Percentiles rank a stretch among this genome's conserved stretches.
Conservation (phyloP, 35 echinoderm and acorn worm genomes). For the Eucidaris tribuloides region DNA sequence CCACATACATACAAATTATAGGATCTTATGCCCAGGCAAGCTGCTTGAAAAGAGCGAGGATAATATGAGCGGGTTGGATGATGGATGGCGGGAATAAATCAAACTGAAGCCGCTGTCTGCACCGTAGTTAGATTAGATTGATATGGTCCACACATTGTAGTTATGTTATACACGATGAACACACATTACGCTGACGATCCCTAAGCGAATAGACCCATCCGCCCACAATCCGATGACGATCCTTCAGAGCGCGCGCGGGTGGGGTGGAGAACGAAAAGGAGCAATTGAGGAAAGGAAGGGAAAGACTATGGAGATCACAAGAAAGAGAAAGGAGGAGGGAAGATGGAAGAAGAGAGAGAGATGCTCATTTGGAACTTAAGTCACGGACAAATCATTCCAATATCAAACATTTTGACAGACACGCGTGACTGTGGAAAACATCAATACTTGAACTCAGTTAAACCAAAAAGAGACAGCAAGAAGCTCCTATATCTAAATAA, state of each 20-base stretch:
- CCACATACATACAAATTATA: no score
- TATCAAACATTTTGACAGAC: conserved; percentile 22
- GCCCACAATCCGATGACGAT: not conserved
- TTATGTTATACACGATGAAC: conserved; percentile 1
- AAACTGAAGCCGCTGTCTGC: not conserved
- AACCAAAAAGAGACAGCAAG: no score
- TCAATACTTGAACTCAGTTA: no score
- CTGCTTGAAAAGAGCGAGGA: no score
- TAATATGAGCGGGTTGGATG: no score
- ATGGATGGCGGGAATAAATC: conserved; percentile 25
- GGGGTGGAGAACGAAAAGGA: no score
- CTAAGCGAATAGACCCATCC: not conserved
- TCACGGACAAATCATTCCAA: conserved; percentile 11
- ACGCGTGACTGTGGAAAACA: no score
- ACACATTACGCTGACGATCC: not conserved
- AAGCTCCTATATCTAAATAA: no score
- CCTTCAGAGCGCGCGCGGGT: no score
- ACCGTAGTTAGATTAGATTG: conserved; percentile 14
- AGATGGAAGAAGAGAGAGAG: not conserved
- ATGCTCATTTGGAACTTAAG: not conserved
- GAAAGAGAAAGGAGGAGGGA: not conserved
- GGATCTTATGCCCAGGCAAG: no score
- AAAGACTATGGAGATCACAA: not conserved
- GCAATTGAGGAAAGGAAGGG: no score
- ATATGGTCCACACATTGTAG: conserved; percentile 17